A percentile compares a stretch with the other conserved stretches of the same genome.
Evolutionary conservation across 2,113 vertebrate genomes (phyloP).

Genomic region (Rynchops niger): DNA sequence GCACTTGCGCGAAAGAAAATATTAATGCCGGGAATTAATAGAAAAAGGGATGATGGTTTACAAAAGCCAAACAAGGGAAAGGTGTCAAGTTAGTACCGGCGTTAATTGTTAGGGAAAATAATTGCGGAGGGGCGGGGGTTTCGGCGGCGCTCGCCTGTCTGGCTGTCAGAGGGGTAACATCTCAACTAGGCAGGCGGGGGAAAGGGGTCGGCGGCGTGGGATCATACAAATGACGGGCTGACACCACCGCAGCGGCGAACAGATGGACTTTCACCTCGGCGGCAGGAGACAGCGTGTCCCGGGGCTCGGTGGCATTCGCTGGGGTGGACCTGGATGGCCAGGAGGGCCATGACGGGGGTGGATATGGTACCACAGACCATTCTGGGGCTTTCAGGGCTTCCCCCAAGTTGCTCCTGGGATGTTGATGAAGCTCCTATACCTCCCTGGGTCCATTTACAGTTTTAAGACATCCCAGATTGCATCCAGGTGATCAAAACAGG

Average conservation of each 20-base stretch:
- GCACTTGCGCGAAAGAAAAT: conserved; percentile 85
- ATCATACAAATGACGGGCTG: conserved; percentile 7
- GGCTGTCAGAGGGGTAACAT: conserved; percentile 83
- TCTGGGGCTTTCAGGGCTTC: not conserved
- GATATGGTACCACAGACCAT: accelerated
- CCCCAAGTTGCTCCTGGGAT: accelerated
- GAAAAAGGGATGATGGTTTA: conserved; percentile 67
- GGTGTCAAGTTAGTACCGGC: conserved; percentile 80
- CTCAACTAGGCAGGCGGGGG: conserved; percentile 78
- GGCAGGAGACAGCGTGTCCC: accelerated
- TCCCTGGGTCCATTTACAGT: not conserved
- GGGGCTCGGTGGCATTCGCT: not conserved
- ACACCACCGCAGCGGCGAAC: not conserved
- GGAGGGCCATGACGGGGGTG: not conserved
- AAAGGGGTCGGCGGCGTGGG: not conserved
- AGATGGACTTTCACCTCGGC: not conserved
- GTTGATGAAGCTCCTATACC: not conserved
- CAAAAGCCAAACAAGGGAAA: conserved; percentile 77
- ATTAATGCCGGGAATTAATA: conserved; percentile 87
- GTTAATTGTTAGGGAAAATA: conserved; percentile 87
- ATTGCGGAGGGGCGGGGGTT: conserved; percentile 56
- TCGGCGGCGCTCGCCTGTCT: conserved; percentile 57
- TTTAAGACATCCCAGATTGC: not conserved
- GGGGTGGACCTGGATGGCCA: not conserved
- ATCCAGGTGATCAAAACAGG: not conserved